phyloP scores from a whole-genome alignment of 2,113 vertebrate genomes.

The Bubo bubo region DNA sequence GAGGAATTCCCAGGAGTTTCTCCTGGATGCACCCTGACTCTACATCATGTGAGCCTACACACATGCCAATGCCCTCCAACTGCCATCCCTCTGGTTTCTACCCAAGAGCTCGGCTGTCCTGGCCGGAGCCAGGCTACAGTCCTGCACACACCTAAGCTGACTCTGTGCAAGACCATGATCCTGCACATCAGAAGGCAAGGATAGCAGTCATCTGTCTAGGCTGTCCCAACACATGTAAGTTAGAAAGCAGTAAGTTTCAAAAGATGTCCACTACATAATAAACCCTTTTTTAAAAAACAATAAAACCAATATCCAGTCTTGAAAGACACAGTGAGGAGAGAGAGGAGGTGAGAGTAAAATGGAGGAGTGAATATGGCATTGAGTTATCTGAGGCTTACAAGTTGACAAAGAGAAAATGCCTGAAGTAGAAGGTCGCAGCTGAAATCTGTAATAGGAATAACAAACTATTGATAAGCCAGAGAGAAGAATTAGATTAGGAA shows the following conservation, averaged over 20 bases:
- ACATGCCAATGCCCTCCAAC: neutral
- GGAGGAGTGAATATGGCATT: neutral
- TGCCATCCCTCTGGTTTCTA: neutral
- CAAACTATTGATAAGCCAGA: neutral
- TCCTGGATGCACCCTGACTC: neutral
- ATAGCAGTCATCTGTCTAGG: neutral
- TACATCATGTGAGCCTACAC: neutral
- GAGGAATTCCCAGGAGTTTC: neutral
- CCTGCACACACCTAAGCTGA: neutral
- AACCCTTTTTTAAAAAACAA: accelerated
- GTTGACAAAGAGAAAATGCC: neutral
- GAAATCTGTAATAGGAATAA: neutral
- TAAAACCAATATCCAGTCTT: neutral
- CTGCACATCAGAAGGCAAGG: neutral
- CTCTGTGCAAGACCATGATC: neutral
- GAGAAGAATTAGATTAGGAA: neutral
- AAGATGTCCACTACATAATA: neutral
- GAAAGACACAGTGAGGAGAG: neutral
- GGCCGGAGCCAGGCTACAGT: neutral
- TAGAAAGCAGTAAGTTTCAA: neutral
- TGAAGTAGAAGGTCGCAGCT: neutral
- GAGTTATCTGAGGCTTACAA: neutral
- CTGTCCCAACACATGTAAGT: neutral
- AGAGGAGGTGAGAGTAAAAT: neutral
- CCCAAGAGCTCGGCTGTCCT: neutral